These are phyloP conservation scores for Drosophila nannoptera DNA, from an alignment of 1,140 invertebrate genomes.

Conservation along the genomic window DNA sequence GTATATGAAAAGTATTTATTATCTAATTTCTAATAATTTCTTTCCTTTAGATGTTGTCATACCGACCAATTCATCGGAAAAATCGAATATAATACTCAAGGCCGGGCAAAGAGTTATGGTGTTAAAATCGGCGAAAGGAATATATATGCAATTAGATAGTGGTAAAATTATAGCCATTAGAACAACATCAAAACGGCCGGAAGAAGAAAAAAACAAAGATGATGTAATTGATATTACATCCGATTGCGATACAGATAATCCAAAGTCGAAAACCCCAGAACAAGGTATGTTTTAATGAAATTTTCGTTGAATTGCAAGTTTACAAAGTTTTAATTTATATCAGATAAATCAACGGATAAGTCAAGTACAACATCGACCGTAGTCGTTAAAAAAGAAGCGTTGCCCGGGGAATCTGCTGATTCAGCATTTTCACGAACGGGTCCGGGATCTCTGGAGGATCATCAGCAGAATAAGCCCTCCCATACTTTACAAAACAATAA, in stretches of 20 bases:
- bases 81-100: slow-evolving; percentile 91
- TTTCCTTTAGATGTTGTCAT: slow-evolving; percentile 90
- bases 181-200: slow-evolving; percentile 63
- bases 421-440: slow-evolving; percentile 10
- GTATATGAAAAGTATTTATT: background rate
- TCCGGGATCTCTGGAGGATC: slow-evolving; percentile 20
- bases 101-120: slow-evolving; percentile 96
- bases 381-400: slow-evolving; percentile 29
- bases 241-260: slow-evolving; percentile 60
- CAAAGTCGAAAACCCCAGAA: slow-evolving; percentile 57
- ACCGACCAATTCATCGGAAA: slow-evolving; percentile 93
- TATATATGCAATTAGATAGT: slow-evolving; percentile 96
- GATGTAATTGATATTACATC: slow-evolving; percentile 75
- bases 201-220: slow-evolving; percentile 58
- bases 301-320: too few relatives aligned
- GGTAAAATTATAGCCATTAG: slow-evolving; percentile 97
- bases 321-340: slow-evolving; percentile 7
- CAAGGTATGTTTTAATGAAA: slow-evolving; percentile 34
- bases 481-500: slow-evolving; percentile 47
- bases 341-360: slow-evolving; percentile 44
- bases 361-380: slow-evolving; percentile 26
- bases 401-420: slow-evolving; percentile 15
- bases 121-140: slow-evolving; percentile 95
- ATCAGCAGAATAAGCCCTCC: slow-evolving; percentile 39
- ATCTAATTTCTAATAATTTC: background rate